Evolutionary conservation across 1,140 invertebrate species (phyloP), one percentile per base, ranked within the genome.

Genomic region (Drosophila littoralis): DNA sequence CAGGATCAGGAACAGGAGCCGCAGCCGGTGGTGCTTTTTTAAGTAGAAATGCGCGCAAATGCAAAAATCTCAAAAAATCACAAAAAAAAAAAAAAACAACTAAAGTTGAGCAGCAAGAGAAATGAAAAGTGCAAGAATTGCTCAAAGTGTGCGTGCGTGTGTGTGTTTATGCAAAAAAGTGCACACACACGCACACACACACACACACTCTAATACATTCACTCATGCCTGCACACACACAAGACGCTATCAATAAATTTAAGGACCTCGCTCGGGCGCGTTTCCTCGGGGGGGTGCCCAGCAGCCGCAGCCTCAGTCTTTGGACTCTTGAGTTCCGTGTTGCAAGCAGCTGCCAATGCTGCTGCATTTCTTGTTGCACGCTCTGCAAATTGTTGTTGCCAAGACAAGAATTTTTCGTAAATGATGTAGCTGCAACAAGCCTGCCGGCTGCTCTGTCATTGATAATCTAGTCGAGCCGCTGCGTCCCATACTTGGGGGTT

Each of bases 1-100:
- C 43, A 60, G 59, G 46, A 33, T 67, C 61, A 67, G 55, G 42
- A 61, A 67, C 66, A 63, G 74, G 69, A 80, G 61, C 51, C 48
- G 65, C 75, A 88, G 79, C 73, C 73, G 79, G 84, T 89, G 83
- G 83, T 88, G 83, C 79, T 88, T 83, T 83, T 71, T 63, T 28
- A 28, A 57, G 83, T 80, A 81, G 80, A 89, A 89, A 89, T 89
- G 84, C 84, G 84, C 84, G 84, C 84, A 89, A 89, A 89, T 89
- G 84, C 84, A 89, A 89, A 88, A 89, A 89, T 89, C 84, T 89
- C 71, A 15, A 32, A 1, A 50, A 10, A 42, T n/a, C 7, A 15
- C 59, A 61, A 63, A 71, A 54, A 68, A 48, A 75, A 77, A 63
- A 70, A 54, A 68, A 38, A 75, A 77, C 58, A 70, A 70, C 12